Evolutionary conservation across 1,140 invertebrate species (phyloP), one percentile per base, ranked within the genome.

Genomic region (Cyrtorhinus lividipennis): DNA sequence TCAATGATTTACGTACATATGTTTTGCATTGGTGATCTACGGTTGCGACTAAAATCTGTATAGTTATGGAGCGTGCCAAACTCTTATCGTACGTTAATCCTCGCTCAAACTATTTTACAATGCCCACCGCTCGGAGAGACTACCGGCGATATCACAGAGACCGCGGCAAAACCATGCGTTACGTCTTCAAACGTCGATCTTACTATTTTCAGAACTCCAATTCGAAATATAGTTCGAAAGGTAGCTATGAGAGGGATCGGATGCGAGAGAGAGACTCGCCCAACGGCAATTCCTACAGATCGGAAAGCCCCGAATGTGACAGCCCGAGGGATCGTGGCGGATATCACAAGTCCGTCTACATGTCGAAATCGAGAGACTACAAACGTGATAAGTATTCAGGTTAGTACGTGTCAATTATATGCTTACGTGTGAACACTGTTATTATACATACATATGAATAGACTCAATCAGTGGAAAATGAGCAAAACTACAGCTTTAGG

Each of bases 331-430:
- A 87, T 70, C 77, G 81, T 68, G 83, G 86, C 68, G 79, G 83
- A 73, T 78, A 80, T 66, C 88, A 90, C 75, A 88, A 88, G 77
- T 81, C 86, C 61, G 67, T 65, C 76, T 86, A 87, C 78, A 74
- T 88, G 74, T 83, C 88, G 70, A 85, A 86, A 78, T 79, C 82
- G 75, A 80, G 83, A 67, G 84, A 90, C 77, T 88, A 89, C 82
- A 88, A 91, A 83, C 88, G 88, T 83, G 90, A 90, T 78, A 89
- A 89, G 81, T 86, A 86, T 84, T 81, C 83, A 73, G 82, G 83
- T 84, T 78, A 18, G 5, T 18, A 56, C 15, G 5, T 8, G 8
- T 56, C 22, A n/a, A n/a, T 56, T 56, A 15, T 56, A 38, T 15
- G 15, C 30, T n/a, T n/a, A n/a, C n/a, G n/a, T n/a, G n/a, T n/a